Evolutionary conservation across 2,888 invertebrate genomes (phyloP).

Genomic region (Plagiodera versicolora): DNA sequence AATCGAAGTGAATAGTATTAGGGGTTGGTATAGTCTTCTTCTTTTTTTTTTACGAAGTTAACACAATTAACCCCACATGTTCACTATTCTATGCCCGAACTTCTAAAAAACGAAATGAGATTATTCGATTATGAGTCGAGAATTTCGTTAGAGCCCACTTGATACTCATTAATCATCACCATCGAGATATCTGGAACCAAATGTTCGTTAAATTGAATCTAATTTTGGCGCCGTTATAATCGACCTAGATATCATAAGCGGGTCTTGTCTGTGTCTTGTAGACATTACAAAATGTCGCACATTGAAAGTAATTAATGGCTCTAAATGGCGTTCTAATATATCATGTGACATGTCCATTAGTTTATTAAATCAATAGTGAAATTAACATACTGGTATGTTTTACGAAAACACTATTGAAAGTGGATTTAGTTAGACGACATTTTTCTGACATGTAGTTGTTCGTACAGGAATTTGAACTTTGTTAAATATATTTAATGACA

Average conservation of each 20-base stretch:
- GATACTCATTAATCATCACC: neutral
- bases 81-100: neutral
- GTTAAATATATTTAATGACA: too few relatives aligned
- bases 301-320: neutral
- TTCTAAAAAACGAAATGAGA: neutral
- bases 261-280: neutral
- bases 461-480: too few relatives aligned
- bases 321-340: neutral
- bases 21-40: too few relatives aligned
- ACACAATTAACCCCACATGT: too few relatives aligned
- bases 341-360: neutral
- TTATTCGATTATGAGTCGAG: neutral
- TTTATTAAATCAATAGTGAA: too few relatives aligned
- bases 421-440: too few relatives aligned
- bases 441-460: too few relatives aligned
- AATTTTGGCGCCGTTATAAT: neutral
- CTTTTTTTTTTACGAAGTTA: too few relatives aligned
- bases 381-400: too few relatives aligned
- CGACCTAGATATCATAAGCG: neutral
- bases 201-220: neutral
- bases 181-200: neutral
- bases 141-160: neutral
- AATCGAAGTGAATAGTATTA: too few relatives aligned
- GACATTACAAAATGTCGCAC: neutral
- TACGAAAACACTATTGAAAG: too few relatives aligned